Evolutionary conservation across 2,113 vertebrate species (phyloP), one percentile per base, ranked within the genome.

Genomic region (Lutjanus erythropterus): DNA sequence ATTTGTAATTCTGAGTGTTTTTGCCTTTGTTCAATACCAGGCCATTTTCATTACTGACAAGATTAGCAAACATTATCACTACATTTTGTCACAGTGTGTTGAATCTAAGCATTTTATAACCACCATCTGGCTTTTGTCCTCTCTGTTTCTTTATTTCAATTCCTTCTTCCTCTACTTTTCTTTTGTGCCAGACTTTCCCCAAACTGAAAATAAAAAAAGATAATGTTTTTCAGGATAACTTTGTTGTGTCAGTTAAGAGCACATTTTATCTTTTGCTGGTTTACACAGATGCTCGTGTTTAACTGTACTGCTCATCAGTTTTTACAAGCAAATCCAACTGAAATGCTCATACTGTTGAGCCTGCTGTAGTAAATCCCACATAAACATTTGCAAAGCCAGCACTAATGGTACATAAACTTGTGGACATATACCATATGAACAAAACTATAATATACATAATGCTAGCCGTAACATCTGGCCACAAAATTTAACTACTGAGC

Each of bases 331-430:
- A 67, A 60, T 55, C 19, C 2, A 23, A 37, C 3, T 39, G 15
- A 47, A 61, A 23, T 29, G 2, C 6, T 49, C 12, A 37, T 37
- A 16, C 21, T 44, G 46, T 23, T 53, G 23, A 62, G 25, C 16
- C 23, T 65, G 25, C 52, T 16, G 2, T 10, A 39, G 29, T 65
- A 47, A 66, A 23, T 60, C 29, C 44, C 11, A 14, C 15, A n/a
- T 23, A 65, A 50, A 65, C 35, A 71, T 55, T 65, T 75, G 37
- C 52, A 44, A 66, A 71, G 44, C 35, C 65, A 75, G 35, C 42
- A 53, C 6, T 58, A 70, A 64, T 73, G 21, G 9, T 29, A 31
- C 25, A 60, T 69, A 69, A 39, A 77, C 19, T 12, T 23, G 53
- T 19, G 23, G 42, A 42, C 25, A 33, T 44, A 25, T 7, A 37